phyloP scores from a whole-genome alignment of 2,113 vertebrate genomes.

The Tympanuchus pallidicinctus region DNA sequence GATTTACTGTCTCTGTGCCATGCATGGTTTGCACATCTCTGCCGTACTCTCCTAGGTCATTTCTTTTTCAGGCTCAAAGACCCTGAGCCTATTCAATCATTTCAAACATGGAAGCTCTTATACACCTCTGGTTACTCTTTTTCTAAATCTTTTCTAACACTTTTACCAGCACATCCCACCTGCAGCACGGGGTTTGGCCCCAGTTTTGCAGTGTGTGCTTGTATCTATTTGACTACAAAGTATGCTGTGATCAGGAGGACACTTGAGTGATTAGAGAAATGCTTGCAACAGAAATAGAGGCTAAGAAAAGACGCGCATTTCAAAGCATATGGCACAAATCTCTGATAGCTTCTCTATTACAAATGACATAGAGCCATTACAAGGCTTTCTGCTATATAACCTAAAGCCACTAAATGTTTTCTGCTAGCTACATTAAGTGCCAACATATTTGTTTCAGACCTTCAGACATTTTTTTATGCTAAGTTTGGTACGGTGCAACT shows the following conservation, averaged over 20 bases:
- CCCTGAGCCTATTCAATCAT: neutral
- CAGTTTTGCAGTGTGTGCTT: neutral
- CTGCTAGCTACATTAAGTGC: neutral
- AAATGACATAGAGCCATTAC: neutral
- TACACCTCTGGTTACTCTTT: neutral
- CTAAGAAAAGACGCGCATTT: neutral
- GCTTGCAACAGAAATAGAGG: neutral
- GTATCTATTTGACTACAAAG: neutral
- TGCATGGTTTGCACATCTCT: neutral
- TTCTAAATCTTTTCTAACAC: neutral
- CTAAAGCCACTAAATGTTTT: neutral
- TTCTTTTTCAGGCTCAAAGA: neutral
- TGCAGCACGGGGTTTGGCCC: neutral
- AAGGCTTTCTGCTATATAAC: neutral
- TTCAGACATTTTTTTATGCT: neutral
- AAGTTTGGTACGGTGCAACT: neutral
- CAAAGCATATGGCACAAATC: neutral
- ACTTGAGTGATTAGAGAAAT: neutral
- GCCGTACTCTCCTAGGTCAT: neutral
- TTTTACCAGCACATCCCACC: neutral
- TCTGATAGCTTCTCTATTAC: neutral
- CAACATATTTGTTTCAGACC: neutral
- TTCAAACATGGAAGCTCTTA: neutral
- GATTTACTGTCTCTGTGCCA: neutral
- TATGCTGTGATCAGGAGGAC: neutral